A percentile compares a stretch with the other conserved stretches of the same genome.
phyloP scores from a whole-genome alignment of 2,797 vertebrate species.

The Rhinogobio ventralis region DNA sequence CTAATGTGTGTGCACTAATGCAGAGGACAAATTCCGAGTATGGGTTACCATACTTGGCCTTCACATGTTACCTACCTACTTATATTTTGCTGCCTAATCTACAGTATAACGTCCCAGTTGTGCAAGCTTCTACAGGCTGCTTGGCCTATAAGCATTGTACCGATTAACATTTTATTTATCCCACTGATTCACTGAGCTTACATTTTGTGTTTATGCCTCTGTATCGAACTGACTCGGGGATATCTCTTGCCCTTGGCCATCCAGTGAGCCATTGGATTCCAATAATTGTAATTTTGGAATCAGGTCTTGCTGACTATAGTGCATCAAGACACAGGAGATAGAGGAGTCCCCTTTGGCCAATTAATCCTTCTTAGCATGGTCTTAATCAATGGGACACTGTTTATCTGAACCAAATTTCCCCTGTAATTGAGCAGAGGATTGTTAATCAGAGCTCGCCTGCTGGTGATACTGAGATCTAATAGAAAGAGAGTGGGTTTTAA shows the following conservation, averaged over 20 bases:
- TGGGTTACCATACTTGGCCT: too few species aligned
- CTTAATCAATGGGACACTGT: constrained; percentile 81
- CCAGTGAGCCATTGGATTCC: constrained; percentile 76
- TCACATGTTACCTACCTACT: not conserved
- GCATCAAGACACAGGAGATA: constrained; percentile 72
- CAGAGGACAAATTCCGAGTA: too few species aligned
- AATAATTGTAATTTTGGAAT: constrained; percentile 81
- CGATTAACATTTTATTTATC: constrained; percentile 35
- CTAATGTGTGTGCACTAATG: too few species aligned
- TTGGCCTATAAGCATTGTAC: not conserved
- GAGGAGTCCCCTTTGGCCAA: constrained; percentile 75
- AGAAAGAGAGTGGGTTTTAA: constrained; percentile 20
- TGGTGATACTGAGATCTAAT: not conserved
- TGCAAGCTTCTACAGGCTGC: not conserved
- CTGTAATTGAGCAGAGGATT: constrained; percentile 72
- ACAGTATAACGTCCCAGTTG: not conserved
- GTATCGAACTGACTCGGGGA: constrained; percentile 70
- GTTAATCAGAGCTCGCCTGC: constrained; percentile 74
- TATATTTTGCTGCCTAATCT: not conserved
- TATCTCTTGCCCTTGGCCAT: constrained; percentile 69
- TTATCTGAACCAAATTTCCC: constrained; percentile 69
- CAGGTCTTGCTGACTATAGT: constrained; percentile 75
- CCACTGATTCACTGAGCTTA: constrained; percentile 30
- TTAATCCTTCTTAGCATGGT: constrained; percentile 75
- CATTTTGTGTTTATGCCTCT: constrained; percentile 48